Evolutionary conservation across 2,888 invertebrate species (phyloP).

Genomic region (Clivina fossor): DNA sequence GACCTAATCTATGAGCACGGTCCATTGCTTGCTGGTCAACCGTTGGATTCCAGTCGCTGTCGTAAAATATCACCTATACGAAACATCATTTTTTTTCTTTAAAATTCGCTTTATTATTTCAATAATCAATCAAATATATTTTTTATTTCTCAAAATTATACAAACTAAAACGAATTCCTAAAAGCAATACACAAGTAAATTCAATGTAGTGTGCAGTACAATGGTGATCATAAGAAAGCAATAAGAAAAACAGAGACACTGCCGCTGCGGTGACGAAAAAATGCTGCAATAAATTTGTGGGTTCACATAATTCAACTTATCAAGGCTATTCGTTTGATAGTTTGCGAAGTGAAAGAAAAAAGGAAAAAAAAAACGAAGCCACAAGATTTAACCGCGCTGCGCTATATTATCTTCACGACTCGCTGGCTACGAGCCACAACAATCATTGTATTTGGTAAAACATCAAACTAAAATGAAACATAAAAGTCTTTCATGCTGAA

Average conservation of each 20-base stretch:
- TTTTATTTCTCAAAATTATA: too few species aligned
- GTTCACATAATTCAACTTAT: constrained; percentile 28
- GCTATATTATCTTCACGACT: constrained; percentile 18
- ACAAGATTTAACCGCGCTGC: constrained; percentile 2
- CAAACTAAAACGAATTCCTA: too few species aligned
- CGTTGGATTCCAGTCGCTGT: constrained; percentile 97
- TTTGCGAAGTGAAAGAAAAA: constrained; percentile 25
- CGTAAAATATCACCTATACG: constrained; percentile 98
- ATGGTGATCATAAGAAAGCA: too few species aligned
- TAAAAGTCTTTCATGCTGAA: too few species aligned
- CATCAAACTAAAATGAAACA: constrained; percentile 14
- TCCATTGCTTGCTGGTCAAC: constrained; percentile 99
- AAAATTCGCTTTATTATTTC: too few species aligned
- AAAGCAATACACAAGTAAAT: too few species aligned
- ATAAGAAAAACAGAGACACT: too few species aligned
- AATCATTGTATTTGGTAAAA: constrained; percentile 19
- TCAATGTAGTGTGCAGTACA: too few species aligned
- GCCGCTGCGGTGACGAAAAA: too few species aligned
- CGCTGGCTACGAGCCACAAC: constrained; percentile 26
- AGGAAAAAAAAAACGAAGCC: constrained; percentile 6
- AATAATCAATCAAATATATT: too few species aligned
- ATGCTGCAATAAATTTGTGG: too few species aligned
- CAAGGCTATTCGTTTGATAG: constrained; percentile 27
- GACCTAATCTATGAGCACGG: constrained; percentile 91
- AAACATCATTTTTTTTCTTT: too few species aligned